Base-by-base conservation (phyloP, 2,888 invertebrate genomes). In the Candidula unifasciata region DNA sequence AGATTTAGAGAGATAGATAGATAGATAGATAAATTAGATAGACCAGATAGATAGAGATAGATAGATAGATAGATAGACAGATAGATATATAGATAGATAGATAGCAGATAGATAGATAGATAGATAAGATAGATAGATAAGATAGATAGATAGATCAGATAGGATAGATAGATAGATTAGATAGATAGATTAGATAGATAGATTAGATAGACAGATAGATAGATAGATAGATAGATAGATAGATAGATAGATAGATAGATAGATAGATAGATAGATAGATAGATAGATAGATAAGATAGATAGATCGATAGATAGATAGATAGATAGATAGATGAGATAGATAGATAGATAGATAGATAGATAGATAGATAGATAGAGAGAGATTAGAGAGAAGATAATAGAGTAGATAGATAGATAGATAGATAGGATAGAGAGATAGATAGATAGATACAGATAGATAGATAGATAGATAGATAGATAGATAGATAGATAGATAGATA, bases 81-180 rank as follows among this genome's bases (percentile, higher is more conserved):
- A 66, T 66, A 66, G 66, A 66, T 66, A 66, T 27, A 66, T 66
- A 66, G 66, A 66, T 66, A 66, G 66, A 66, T 66, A 66, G 66
- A 66, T 66, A 66, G 66, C 30, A 66, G 66, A 66, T 66, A 66
- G 66, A 66, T 66, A 66, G 66, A 66, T 66, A 66, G 66, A 66
- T 66, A 66, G 66, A 66, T n/a, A n/a, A n/a, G n/a, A n/a, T n/a
- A n/a, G n/a, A n/a, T n/a, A n/a, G n/a, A n/a, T n/a, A n/a, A n/a
- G n/a, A n/a, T n/a, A n/a, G n/a, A n/a, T n/a, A n/a, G n/a, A n/a
- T n/a, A n/a, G n/a, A n/a, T n/a, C n/a, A n/a, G n/a, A n/a, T n/a
- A n/a, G n/a, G n/a, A n/a, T n/a, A n/a, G n/a, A n/a, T n/a, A n/a
- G n/a, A n/a, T n/a, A n/a, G n/a, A n/a, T n/a, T n/a, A n/a, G n/a